These are phyloP conservation scores for Magallana angulata DNA, from an alignment of 1,140 invertebrate genomes.

Conservation along the genomic window DNA sequence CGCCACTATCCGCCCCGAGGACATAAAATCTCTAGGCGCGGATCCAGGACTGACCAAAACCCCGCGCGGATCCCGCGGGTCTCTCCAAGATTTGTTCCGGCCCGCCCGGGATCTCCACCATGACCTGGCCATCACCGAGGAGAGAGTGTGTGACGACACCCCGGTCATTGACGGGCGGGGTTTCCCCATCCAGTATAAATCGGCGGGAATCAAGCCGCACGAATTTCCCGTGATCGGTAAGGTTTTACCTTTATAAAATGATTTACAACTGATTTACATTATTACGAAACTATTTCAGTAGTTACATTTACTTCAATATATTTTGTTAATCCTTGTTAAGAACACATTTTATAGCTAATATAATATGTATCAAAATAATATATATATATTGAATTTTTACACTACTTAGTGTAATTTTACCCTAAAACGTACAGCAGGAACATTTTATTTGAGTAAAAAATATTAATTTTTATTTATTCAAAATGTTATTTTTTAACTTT, in stretches of 20 bases:
- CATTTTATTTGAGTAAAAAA: no score
- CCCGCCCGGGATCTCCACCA: not conserved
- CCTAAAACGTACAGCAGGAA: no score
- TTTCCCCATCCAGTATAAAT: conserved; percentile 81
- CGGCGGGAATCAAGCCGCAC: conserved; percentile 85
- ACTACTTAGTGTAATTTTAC: no score
- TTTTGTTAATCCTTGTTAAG: no score
- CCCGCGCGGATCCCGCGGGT: not conserved
- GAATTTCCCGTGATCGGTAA: conserved; percentile 86
- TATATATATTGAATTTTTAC: no score
- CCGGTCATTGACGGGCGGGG: not conserved
- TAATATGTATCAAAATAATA: no score
- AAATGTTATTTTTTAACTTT: no score
- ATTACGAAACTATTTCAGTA: no score
- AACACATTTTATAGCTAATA: no score
- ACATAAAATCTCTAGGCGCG: not conserved
- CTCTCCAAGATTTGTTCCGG: not conserved
- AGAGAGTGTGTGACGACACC: not conserved
- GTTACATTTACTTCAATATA: no score
- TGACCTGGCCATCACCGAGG: not conserved
- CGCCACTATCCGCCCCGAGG: not conserved
- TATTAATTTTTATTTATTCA: no score
- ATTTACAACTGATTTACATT: no score
- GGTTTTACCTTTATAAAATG: not conserved
- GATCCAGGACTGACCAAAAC: not conserved